Evolutionary conservation across 2,797 vertebrate genomes (phyloP), one percentile per base, ranked within the genome.

Genomic region (Borostomias antarcticus): DNA sequence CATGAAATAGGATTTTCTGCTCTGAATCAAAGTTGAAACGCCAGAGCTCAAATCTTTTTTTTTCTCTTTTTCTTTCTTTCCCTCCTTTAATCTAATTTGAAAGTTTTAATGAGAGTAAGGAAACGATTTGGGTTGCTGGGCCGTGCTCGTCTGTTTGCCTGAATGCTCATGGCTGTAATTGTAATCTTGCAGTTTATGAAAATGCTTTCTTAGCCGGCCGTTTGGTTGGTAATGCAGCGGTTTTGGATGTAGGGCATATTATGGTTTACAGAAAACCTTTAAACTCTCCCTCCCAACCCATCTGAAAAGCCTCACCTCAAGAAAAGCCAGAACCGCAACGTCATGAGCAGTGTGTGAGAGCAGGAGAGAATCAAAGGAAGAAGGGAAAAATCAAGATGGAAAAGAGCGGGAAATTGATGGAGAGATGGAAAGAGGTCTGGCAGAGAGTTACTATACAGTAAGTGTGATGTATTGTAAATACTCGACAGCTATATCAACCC

Each of bases 1-100:
- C 86, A 85, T 87, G 88, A 91, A 91, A 91, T 85, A 81, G 81
- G 88, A 92, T 92, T 91, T 91, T 91, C 86, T 89, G 86, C 83
- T 59, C 77, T 3, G 53, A 84, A 87, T 87, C 68, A 73, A 74
- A 79, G 65, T 78, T 70, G 75, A 79, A 74, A 85, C 17, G 50
- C 57, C 32, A 26, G 17, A 43, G 52, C 65, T 72, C 65, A 21
- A 33, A 48, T 60, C 32, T 7, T 17, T 32, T 23, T 11, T 29
- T 25, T 15, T 29, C 28, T 29, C n/a, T n/a, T 50, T 21, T 50
- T 8, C 9, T n/a, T 9, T 23, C 21, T 30, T 51, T 37, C 21
- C 30, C 63, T 28, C 13, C 50, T 78, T 80, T 86, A 88, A 88
- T 86, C 83, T 73, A 79, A 87, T 86, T 86, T 86, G 74, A 79